Base-by-base conservation (phyloP, 2,888 invertebrate genomes). In the Ditylenchus weischeri region DNA sequence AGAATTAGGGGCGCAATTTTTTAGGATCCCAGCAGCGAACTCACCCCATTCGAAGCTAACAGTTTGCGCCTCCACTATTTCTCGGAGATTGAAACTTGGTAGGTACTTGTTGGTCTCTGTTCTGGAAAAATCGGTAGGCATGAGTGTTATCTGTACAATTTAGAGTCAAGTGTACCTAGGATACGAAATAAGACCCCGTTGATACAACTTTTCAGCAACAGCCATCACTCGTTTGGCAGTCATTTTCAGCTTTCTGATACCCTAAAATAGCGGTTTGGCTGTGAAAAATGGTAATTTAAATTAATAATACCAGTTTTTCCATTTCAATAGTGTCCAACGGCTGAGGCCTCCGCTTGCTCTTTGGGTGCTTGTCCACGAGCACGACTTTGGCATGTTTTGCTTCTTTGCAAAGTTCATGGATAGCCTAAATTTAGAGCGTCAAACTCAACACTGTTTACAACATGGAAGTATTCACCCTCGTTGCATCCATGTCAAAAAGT, bases 91-190 rank as follows among this genome's bases (percentile, higher is more conserved):
- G 78, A 98, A 87, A 82, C 93, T 93, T 79, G 90, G 90, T 0
- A 96, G 94, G 83, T 91, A 98, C 81, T 91, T 92, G 84, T 96
- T 98, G 0, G 98, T 99, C 84, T 99, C 98, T 0, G 98, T 99
- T 83, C 81, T 79, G 38, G 10, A 54, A 54, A 29, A 29, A 29
- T 29, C 29, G 5, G 29, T 29, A 29, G 5, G 29, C 29, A 29
- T 29, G 29, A 29, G 29, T 29, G 5, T 29, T 29, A 5, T 29
- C 29, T 29, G 29, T 29, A 5, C 2, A 29, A 29, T 29, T n/a
- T 29, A 29, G 11, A 43, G 43, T 15, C 29, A 67, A 62, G 65
- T n/a, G 18, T 21, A 78, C 79, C 98, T 89, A 0, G 98, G 98
- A 85, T 99, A 99, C 84, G 95, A 95, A 68, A 98, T 96, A 64